Conservation (phyloP, 2,113 vertebrate genomes). For the Otolemur garnettii region DNA sequence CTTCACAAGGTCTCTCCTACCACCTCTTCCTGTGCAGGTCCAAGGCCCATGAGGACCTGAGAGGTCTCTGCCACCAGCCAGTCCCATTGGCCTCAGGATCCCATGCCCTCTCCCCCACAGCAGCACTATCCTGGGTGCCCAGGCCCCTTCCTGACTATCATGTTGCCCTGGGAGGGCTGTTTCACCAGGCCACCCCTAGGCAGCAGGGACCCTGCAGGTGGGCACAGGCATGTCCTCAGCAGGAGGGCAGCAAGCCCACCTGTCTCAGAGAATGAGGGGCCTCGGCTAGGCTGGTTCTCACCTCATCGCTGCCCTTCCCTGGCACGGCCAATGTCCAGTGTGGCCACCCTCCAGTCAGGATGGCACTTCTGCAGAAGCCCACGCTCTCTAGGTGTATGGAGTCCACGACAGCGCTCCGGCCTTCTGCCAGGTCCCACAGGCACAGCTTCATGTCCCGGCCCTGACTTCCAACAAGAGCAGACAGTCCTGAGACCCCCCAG, state of each 20-base stretch:
- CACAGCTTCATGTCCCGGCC: conserved; percentile 94
- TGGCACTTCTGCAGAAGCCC: conserved; percentile 94
- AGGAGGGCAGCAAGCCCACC: too few species aligned
- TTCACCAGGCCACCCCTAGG: not conserved
- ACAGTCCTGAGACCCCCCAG: not conserved
- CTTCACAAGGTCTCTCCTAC: not conserved
- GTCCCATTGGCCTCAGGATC: not conserved
- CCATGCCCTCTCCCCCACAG: not conserved
- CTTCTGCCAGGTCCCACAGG: conserved; percentile 94
- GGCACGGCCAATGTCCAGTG: conserved; percentile 91
- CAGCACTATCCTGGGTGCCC: not conserved
- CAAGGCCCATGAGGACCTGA: not conserved
- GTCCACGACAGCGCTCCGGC: conserved; percentile 88
- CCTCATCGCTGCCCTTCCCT: conserved; percentile 91
- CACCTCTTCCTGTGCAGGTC: not conserved
- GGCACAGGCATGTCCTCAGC: not conserved
- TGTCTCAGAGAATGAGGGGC: not conserved
- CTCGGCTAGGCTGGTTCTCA: conserved; percentile 79
- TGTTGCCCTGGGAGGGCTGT: not conserved
- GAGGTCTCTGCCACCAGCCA: not conserved
- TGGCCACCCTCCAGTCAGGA: conserved; percentile 84
- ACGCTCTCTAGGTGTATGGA: conserved; percentile 90
- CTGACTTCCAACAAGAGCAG: conserved; percentile 88
- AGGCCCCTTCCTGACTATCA: not conserved
- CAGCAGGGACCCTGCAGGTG: not conserved